These are phyloP conservation scores for Pempheris klunzingeri DNA, from an alignment of 2,797 vertebrate species.

Conservation along the genomic window DNA sequence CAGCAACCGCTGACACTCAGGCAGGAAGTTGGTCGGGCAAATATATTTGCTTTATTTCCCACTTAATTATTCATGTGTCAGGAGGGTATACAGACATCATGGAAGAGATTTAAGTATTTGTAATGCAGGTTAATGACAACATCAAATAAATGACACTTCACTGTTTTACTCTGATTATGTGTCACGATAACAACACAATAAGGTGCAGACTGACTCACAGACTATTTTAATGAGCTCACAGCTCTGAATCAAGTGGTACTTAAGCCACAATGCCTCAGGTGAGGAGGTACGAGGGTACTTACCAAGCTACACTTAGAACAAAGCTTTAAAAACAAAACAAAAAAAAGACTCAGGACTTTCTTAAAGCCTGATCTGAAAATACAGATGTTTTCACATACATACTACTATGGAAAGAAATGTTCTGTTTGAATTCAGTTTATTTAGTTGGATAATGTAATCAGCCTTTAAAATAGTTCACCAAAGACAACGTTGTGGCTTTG, in stretches of 20 bases:
- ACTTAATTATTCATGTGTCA: no score
- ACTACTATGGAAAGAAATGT: not conserved
- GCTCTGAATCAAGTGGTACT: constrained; percentile 34
- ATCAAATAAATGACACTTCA: constrained; percentile 17
- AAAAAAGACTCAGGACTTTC: constrained; percentile 16
- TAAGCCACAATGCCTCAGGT: constrained; percentile 27
- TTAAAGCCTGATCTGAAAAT: constrained; percentile 13
- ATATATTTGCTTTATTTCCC: no score
- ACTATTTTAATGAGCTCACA: constrained; percentile 44
- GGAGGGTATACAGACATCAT: constrained; percentile 7
- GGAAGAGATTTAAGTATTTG: not conserved
- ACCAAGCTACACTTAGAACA: constrained; percentile 48
- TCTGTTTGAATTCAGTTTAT: not conserved
- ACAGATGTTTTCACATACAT: constrained; percentile 11
- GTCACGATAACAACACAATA: constrained; percentile 43
- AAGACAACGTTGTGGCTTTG: not conserved
- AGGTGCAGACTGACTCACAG: constrained; percentile 43
- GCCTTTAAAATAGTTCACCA: constrained; percentile 24
- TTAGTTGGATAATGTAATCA: constrained; percentile 4
- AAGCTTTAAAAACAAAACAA: no score
- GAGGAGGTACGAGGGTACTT: constrained; percentile 1
- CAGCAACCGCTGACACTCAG: constrained; percentile 29
- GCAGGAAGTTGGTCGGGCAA: constrained; percentile 21
- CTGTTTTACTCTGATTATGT: constrained; percentile 25
- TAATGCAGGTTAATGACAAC: constrained; percentile 20